Percentiles rank a stretch among this genome's conserved stretches.
Conservation (phyloP, 2,797 vertebrate genomes). For the Passerculus sandwichensis region DNA sequence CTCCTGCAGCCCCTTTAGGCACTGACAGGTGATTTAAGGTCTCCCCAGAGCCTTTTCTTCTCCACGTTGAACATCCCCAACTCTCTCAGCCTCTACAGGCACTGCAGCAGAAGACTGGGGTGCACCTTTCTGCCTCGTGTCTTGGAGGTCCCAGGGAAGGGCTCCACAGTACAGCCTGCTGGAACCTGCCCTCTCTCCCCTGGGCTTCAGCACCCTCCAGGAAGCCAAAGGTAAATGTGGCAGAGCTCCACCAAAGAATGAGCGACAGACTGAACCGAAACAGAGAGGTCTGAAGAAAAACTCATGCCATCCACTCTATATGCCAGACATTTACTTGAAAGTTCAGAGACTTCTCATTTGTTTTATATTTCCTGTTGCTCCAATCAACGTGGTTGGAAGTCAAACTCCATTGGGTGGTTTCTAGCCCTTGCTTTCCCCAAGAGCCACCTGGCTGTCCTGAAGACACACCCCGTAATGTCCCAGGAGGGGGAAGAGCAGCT, state of each 20-base stretch:
- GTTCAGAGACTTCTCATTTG: not conserved
- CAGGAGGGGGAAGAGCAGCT: not conserved
- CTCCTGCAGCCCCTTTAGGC: not conserved
- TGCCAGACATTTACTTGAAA: not conserved
- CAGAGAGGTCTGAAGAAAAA: not conserved
- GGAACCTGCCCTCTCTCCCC: too few species aligned
- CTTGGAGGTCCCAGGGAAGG: not conserved
- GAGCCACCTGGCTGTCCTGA: not conserved
- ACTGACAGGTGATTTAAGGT: not conserved
- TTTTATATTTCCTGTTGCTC: not conserved
- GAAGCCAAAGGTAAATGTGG: not conserved
- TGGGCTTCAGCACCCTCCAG: not conserved
- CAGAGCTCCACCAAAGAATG: not conserved
- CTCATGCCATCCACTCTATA: not conserved
- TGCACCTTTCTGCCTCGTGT: not conserved
- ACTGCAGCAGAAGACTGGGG: not conserved
- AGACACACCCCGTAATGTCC: not conserved
- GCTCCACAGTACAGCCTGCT: too few species aligned
- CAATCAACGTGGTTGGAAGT: not conserved
- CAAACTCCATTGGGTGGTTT: not conserved
- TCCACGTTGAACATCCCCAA: not conserved
- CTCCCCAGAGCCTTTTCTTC: not conserved
- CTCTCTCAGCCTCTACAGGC: not conserved
- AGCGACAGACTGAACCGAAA: not conserved
- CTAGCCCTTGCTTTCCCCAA: not conserved